Conservation (phyloP, 2,113 vertebrate species). For the Trogon surrucura region DNA sequence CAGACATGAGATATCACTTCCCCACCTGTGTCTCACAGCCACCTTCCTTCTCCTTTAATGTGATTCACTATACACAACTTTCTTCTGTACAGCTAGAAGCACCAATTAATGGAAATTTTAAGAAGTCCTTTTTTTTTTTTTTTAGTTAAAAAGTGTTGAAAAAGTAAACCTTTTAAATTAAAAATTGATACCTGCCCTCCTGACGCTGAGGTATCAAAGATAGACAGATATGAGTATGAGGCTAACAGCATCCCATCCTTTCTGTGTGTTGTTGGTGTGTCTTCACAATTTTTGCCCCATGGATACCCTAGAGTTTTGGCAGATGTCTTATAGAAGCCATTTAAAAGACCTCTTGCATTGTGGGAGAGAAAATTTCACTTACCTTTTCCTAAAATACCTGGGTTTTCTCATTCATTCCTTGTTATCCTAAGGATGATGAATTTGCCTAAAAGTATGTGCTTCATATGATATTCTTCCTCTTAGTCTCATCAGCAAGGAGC, state of each 20-base stretch:
- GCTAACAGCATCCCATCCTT: not conserved
- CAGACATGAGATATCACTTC: not conserved
- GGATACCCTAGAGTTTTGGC: not conserved
- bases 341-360: not conserved
- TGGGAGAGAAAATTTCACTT: accelerated
- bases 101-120: not conserved
- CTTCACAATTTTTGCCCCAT: not conserved
- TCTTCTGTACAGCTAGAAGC: not conserved
- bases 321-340: not conserved
- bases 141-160: not conserved
- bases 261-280: not conserved
- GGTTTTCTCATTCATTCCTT: not conserved
- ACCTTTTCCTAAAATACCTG: not conserved
- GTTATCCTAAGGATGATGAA: not conserved
- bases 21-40: not conserved
- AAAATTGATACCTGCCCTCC: not conserved
- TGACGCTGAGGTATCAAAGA: not conserved
- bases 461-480: not conserved
- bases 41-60: not conserved
- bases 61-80: not conserved
- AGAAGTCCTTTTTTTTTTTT: accelerated
- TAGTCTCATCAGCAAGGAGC: not conserved
- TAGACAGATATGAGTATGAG: not conserved
- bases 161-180: not conserved
- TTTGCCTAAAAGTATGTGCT: not conserved